These are phyloP conservation scores for Pseudoips prasinana DNA, from an alignment of 2,888 invertebrate species.

Conservation along the genomic window DNA sequence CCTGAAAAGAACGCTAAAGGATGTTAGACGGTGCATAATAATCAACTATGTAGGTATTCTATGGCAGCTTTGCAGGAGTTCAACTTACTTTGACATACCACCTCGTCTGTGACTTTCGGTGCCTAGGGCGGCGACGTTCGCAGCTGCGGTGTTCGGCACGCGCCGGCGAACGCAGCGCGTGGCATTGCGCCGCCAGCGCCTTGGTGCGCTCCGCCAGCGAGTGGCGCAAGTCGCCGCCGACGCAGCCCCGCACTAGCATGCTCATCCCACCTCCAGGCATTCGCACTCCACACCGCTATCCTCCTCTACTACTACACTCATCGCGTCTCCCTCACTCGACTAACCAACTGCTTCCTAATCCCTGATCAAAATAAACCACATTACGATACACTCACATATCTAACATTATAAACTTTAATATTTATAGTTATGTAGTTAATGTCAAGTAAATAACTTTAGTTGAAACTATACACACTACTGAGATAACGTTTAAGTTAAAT, in stretches of 20 bases:
- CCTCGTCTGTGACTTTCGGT: constrained; percentile 81
- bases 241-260: constrained; percentile 74
- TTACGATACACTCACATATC: constrained; percentile 1
- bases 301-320: constrained; percentile 38
- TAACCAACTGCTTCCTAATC: constrained; percentile 6
- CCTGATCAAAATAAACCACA: constrained; percentile 17
- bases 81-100: constrained; percentile 89
- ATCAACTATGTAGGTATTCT: too few relatives aligned
- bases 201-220: constrained; percentile 77
- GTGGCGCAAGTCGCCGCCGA: constrained; percentile 72
- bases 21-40: too few relatives aligned
- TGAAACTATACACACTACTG: not conserved
- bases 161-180: constrained; percentile 70
- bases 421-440: constrained; percentile 36
- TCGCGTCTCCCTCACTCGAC: constrained; percentile 23
- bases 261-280: constrained; percentile 57
- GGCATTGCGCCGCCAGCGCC: constrained; percentile 74
- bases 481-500: not conserved
- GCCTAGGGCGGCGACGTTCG: constrained; percentile 66
- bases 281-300: constrained; percentile 32
- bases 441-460: constrained; percentile 30
- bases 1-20: too few relatives aligned
- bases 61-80: too few relatives aligned
- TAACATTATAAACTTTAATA: constrained; percentile 1
- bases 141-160: constrained; percentile 51